Conservation (phyloP, 1,140 invertebrate species). For the Drosophila kohkoa region DNA sequence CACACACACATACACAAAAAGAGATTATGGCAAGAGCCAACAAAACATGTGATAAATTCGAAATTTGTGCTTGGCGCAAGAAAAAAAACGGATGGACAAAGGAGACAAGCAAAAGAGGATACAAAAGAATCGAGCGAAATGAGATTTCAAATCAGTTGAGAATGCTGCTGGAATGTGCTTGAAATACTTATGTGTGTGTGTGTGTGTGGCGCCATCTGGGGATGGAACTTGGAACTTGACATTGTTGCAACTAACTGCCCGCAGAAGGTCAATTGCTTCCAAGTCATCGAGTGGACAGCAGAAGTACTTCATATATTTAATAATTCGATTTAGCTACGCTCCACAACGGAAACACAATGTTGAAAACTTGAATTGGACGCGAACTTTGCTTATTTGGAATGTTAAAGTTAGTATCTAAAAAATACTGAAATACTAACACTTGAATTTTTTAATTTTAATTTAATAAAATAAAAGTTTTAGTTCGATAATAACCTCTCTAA, state of each 20-base stretch:
- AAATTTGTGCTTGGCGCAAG: conserved; percentile 18
- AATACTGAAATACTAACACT: no score
- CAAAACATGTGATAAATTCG: conserved; percentile 28
- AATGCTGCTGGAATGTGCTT: conserved; percentile 3
- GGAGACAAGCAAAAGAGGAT: background rate
- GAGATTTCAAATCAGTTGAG: conserved; percentile 14
- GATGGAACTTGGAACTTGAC: background rate
- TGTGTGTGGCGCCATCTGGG: background rate
- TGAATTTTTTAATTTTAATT: no score
- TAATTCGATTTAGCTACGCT: background rate
- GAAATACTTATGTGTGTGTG: conserved; percentile 1
- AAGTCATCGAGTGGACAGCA: background rate
- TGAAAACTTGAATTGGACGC: no score
- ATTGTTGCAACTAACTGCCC: background rate
- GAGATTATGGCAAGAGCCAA: conserved; percentile 17
- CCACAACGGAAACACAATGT: no score
- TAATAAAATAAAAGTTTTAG: no score
- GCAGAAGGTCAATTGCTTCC: background rate
- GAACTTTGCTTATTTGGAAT: no score
- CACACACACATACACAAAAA: no score
- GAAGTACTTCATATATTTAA: background rate
- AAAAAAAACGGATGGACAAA: background rate
- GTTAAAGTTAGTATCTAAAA: no score
- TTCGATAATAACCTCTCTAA: no score
- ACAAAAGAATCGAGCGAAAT: conserved; percentile 18